Evolutionary conservation across 2,797 vertebrate species (phyloP), one percentile per base, ranked within the genome.

Genomic region (Tapera naevia): DNA sequence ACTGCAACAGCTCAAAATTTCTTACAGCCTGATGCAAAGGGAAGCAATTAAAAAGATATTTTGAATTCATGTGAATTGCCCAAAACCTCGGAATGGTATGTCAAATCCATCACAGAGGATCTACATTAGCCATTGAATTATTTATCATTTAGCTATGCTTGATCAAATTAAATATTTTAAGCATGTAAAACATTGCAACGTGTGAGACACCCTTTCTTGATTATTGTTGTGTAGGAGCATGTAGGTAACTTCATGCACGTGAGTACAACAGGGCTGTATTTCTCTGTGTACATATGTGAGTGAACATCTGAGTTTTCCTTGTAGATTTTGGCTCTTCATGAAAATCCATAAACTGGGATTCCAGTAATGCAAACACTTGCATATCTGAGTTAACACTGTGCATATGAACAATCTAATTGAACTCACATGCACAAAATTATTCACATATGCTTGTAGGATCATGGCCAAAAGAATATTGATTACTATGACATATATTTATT

Each of bases 331-430:
- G 89, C 89, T 87, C 82, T 65, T 89, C 5, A 0, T 86, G 91
- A 84, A 91, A 90, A 89, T 80, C 78, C 81, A 91, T 91, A 95
- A 89, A 89, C 72, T 74, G 48, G 56, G 89, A 78, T 91, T 96
- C 87, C 83, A 86, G 80, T 93, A 95, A 79, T 61, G 92, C 91
- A 96, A 96, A 94, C 86, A 57, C 90, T 95, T 89, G 33, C 70
- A 71, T 93, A 86, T 95, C 80, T 89, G 84, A 92, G 79, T 88
- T 91, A 94, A 82, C 71, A 69, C 66, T 72, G 62, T 48, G 43
- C 54, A 79, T 85, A 92, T 79, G 91, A 95, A 93, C 81, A 95
- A 91, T 75, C 39, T 95, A 89, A 95, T 75, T 89, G 89, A 95
- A 94, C 75, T 89, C 94, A 84, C 65, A 83, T 94, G 95, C 33